Base-by-base conservation (phyloP, 2,888 invertebrate genomes). In the Acanthosoma haemorrhoidale region DNA sequence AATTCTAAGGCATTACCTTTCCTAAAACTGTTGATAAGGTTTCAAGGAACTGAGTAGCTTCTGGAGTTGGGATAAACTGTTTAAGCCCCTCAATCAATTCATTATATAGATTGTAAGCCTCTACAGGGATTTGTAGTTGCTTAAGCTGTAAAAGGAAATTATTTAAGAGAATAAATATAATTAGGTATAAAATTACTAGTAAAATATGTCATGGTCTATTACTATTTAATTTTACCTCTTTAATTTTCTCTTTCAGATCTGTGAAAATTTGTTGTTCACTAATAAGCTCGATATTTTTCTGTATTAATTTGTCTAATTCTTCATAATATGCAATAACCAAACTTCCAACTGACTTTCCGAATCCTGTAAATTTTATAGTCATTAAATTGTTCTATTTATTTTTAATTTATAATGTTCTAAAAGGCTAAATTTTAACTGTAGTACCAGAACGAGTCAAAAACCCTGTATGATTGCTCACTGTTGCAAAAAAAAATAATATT, bases 21-120 rank as follows among this genome's bases (percentile, higher is more conserved):
- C 85, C 81, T 2, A 89, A 76, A 78, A 91, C 92, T 8, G 82
- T 80, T 72, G 84, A 82, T 41, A 87, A 77, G 13, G 84, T 81
- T 51, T 84, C 82, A 38, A 87, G 79, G 74, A 91, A 83, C 16
- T 85, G 83, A 71, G 82, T 84, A 4, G 86, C 78, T 77, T 91
- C 90, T 0, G 83, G 82, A 0, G 87, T 87, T 4, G 89, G 88
- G 60, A 89, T 77, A 9, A 87, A 76, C 9, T 83, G 83, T 58
- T 85, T 84, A 18, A 88, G 66, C 3, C 84, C 81, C 1, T 80
- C 80, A 73, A 85, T 82, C 0, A 85, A 74, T 71, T 87, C 87
- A 38, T 83, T 81, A 11, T 88, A 71, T 0, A 87, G 78, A 2
- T 80, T 80, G 4, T 87, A 72, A 0, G 84, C 76, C 21, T 84